phyloP scores from a whole-genome alignment of 64 coral and sea anemone genomes.

The Platygyra sinensis region DNA sequence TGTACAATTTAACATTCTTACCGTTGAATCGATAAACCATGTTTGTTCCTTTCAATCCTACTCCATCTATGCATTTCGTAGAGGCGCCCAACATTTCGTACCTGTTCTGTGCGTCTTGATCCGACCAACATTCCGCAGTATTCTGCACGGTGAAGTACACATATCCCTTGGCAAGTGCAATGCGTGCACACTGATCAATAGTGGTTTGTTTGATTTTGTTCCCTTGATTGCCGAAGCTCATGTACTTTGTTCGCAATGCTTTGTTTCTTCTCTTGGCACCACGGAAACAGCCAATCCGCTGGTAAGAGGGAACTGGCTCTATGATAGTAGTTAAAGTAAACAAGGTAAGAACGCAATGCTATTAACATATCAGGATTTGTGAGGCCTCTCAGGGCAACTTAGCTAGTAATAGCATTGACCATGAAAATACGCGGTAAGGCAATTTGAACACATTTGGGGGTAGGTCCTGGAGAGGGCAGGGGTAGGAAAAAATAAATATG shows the following conservation, averaged over 20 bases:
- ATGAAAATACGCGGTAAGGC: neutral
- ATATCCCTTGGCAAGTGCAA: neutral
- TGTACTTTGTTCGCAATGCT: neutral
- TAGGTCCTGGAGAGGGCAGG: too few species aligned
- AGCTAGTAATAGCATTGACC: neutral
- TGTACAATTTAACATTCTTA: neutral
- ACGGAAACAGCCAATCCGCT: neutral
- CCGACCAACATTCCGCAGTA: neutral
- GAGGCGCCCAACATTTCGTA: neutral
- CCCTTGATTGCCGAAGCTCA: neutral
- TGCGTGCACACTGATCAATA: neutral
- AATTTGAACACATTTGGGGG: too few species aligned
- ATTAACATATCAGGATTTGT: too few species aligned
- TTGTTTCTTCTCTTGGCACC: neutral
- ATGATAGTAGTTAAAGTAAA: neutral
- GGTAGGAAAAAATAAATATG: too few species aligned
- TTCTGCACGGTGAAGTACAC: neutral
- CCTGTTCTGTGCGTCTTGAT: neutral
- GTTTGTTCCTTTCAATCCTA: neutral
- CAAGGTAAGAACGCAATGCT: too few species aligned
- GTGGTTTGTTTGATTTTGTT: neutral
- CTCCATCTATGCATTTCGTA: neutral
- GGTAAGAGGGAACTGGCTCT: constrained; percentile 5
- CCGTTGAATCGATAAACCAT: neutral
- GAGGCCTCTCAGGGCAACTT: too few species aligned